These are phyloP conservation scores for Phaenicophaeus curvirostris DNA, from an alignment of 2,797 vertebrate genomes.

Conservation along the genomic window DNA sequence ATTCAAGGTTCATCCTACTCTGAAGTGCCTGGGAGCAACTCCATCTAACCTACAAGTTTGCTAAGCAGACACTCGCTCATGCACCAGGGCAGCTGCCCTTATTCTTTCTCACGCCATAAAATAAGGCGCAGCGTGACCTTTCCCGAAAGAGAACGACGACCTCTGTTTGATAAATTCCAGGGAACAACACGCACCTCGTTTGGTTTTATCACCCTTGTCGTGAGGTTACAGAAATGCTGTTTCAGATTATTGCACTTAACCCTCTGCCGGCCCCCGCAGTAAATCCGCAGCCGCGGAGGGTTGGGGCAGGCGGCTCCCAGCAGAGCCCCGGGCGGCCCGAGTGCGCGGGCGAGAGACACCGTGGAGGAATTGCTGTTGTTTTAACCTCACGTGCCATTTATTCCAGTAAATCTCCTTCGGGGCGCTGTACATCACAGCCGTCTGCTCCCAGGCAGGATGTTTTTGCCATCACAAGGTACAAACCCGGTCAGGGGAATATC, in stretches of 20 bases:
- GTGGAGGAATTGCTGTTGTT: background rate
- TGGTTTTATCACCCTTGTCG: slow-evolving; percentile 4
- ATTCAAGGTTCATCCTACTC: background rate
- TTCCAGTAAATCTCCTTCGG: background rate
- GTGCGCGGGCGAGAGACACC: background rate
- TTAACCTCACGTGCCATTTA: background rate
- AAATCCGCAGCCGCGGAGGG: background rate
- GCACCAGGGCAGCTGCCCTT: background rate
- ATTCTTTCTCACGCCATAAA: background rate
- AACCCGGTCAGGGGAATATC: slow-evolving; percentile 9
- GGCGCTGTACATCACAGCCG: background rate
- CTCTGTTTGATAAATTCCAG: background rate
- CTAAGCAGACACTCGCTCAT: background rate
- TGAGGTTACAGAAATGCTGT: slow-evolving; percentile 16
- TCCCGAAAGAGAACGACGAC: background rate
- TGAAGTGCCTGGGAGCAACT: background rate
- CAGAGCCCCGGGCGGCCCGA: background rate
- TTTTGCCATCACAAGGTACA: background rate
- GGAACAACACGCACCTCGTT: background rate
- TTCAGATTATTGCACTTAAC: slow-evolving; percentile 27
- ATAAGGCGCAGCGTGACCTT: background rate
- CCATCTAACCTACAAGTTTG: background rate
- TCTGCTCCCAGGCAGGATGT: background rate
- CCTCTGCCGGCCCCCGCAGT: background rate
- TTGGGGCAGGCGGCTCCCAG: background rate